phyloP scores from a whole-genome alignment of 2,888 invertebrate species.

The Drosophila aldrichi region DNA sequence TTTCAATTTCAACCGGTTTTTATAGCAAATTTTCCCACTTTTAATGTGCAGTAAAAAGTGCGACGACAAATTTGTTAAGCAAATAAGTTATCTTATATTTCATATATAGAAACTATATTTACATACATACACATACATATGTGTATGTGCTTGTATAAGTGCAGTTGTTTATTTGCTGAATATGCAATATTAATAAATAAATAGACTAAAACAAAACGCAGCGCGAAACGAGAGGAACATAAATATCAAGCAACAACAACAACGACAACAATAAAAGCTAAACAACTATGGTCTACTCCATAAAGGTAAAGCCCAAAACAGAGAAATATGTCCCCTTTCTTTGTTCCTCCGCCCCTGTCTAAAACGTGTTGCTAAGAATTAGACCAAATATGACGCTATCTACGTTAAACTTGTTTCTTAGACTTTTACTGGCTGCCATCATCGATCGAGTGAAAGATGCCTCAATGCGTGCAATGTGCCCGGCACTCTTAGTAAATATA shows the following conservation, averaged over 20 bases:
- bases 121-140: neutral
- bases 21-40: conserved; percentile 19
- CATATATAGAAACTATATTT: conserved; percentile 4
- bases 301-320: conserved; percentile 67
- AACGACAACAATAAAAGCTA: conserved; percentile 14
- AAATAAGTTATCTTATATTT: conserved; percentile 18
- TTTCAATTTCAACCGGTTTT: conserved; percentile 40
- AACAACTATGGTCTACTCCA: conserved; percentile 71
- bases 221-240: conserved; percentile 3
- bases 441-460: conserved; percentile 2
- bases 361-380: neutral
- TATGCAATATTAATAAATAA: conserved; percentile 13
- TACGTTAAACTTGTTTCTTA: conserved; percentile 29
- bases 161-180: conserved; percentile 2
- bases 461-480: neutral
- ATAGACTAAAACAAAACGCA: conserved; percentile 12
- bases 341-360: neutral
- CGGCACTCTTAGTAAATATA: neutral
- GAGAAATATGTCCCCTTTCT: neutral
- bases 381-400: neutral
- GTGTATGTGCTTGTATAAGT: neutral
- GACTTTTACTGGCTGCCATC: conserved; percentile 22
- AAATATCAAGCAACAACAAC: conserved; percentile 8
- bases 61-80: conserved; percentile 31
- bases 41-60: conserved; percentile 22